Evolutionary conservation across 2,113 vertebrate genomes (phyloP), one percentile per base, ranked within the genome.

Genomic region (Triplophysa tibetana): DNA sequence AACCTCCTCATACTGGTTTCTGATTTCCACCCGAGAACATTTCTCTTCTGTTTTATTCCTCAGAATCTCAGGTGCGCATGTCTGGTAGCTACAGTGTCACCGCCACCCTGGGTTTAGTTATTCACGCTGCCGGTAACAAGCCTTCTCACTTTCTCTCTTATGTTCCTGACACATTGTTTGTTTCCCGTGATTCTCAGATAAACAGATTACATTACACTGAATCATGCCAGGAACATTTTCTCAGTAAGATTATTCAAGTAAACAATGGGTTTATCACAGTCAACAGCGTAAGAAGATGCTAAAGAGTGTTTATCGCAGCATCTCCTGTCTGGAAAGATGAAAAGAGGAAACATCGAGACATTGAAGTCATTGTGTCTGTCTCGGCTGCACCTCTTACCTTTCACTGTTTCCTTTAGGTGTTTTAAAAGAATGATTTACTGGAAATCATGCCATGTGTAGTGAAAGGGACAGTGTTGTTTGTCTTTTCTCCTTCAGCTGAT

Each of bases 91-190:
- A 79, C 10, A 90, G 91, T 67, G 76, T 93, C 33, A 95, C 92
- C 0, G 88, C 93, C 41, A 94, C 93, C 1, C 50, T 94, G 64
- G 94, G 94, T 1, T 89, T 95, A 43, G 89, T 94, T 14, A 94
- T 95, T 54, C 94, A 95, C 1, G 90, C 92, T 26, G 93, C 93
- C 91, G 93, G 94, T 95, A 90, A 66, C 38, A 64, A 33, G 24
- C 7, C 33, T 10, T 16, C 62, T 60, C 17, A 6, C 21, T 50
- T 26, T 4, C 9, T 33, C 60, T 64, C 4, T 60, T 24, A 52
- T 1, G 38, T 60, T 48, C 5, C 6, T 24, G 11, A 21, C 23
- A 23, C 38, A 41, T n/a, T 9, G 12, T 9, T 16, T 11, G 12
- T 43, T 56, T 56, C 48, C 29, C 19, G 13, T 16, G 54, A 4